These are phyloP conservation scores for Dendrocincla fuliginosa DNA, from an alignment of 2,797 vertebrate genomes.

Conservation along the genomic window DNA sequence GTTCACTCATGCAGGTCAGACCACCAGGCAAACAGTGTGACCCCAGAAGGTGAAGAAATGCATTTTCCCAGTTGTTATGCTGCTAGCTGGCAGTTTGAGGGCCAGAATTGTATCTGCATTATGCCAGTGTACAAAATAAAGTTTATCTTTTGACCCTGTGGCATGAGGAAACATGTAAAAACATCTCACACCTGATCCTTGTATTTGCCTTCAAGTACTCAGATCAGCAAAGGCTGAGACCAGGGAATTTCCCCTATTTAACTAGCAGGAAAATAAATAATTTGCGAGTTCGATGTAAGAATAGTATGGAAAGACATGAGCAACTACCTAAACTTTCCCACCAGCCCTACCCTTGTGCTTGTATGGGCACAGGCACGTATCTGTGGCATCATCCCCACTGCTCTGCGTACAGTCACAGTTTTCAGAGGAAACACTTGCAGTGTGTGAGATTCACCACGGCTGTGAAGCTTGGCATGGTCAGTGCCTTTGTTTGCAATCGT, in stretches of 20 bases:
- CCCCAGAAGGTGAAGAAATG: neutral
- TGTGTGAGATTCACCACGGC: neutral
- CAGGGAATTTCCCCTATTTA: neutral
- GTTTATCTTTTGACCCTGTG: neutral
- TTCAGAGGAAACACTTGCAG: neutral
- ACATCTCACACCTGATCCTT: neutral
- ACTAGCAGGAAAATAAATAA: neutral
- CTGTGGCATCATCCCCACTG: neutral
- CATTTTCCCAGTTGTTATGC: neutral
- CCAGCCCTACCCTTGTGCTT: rapidly evolving
- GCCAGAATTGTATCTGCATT: neutral
- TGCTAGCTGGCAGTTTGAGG: neutral
- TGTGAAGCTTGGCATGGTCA: neutral
- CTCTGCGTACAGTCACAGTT: neutral
- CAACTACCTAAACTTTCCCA: neutral
- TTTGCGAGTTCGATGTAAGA: neutral
- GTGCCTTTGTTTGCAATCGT: slow-evolving; percentile 3
- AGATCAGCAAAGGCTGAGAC: rapidly evolving
- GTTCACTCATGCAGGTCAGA: neutral
- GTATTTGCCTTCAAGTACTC: neutral
- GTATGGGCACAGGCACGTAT: neutral
- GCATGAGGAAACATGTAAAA: neutral
- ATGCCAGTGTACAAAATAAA: neutral
- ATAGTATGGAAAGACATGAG: rapidly evolving
- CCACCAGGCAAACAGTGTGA: rapidly evolving